Evolutionary conservation across 2,113 vertebrate species (phyloP).

Genomic region (Ibidorhyncha struthersii): DNA sequence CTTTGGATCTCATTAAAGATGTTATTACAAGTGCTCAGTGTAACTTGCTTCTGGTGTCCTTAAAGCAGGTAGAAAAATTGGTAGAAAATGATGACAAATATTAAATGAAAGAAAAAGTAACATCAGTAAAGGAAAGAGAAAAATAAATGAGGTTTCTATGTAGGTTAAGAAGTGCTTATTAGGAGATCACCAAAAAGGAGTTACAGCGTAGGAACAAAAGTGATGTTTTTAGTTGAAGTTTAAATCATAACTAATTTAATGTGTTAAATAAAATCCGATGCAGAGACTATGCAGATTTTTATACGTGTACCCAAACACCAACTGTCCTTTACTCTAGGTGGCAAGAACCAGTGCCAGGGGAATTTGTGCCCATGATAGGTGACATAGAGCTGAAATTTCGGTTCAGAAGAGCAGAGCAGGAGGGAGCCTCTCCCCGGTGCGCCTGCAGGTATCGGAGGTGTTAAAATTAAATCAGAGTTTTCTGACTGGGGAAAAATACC

Average conservation of each 20-base stretch:
- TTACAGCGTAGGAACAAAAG: neutral
- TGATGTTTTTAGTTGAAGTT: neutral
- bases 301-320: neutral
- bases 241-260: neutral
- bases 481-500: neutral
- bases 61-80: neutral
- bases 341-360: neutral
- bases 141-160: neutral
- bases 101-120: neutral
- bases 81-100: neutral
- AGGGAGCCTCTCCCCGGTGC: neutral
- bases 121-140: neutral
- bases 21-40: neutral
- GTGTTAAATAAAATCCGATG: neutral
- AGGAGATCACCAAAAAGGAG: neutral
- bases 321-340: neutral
- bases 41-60: neutral
- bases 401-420: rapidly evolving
- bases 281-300: neutral
- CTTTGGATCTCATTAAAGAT: neutral
- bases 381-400: rapidly evolving
- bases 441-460: neutral
- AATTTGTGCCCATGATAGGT: rapidly evolving
- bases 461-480: neutral
- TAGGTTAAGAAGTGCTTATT: neutral